Conservation (phyloP, 2,888 invertebrate species). For the Caenorhabditis sp. region DNA sequence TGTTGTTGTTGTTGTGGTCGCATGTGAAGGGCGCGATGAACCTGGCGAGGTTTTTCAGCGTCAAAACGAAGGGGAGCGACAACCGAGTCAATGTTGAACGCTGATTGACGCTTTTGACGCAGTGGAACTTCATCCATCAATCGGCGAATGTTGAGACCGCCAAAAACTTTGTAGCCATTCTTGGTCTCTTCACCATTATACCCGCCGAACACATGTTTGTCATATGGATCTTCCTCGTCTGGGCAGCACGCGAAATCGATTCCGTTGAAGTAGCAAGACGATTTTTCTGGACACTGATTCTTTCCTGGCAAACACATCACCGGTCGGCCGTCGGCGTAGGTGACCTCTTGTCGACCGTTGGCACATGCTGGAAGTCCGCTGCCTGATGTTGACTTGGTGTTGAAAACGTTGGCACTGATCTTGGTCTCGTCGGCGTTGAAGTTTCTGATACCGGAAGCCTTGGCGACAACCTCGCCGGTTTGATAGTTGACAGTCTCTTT, state of each 20-base stretch:
- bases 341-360: constrained; percentile 59
- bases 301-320: constrained; percentile 70
- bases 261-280: constrained; percentile 70
- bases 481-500: constrained; percentile 59
- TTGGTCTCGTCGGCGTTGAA: constrained; percentile 27
- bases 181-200: constrained; percentile 67
- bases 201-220: constrained; percentile 64
- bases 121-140: constrained; percentile 51
- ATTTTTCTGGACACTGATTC: constrained; percentile 66
- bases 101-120: constrained; percentile 38
- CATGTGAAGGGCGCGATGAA: constrained; percentile 49
- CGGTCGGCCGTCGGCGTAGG: constrained; percentile 55
- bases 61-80: constrained; percentile 65
- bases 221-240: constrained; percentile 69
- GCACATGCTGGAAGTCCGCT: constrained; percentile 62
- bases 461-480: constrained; percentile 45
- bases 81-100: constrained; percentile 62
- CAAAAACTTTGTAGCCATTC: constrained; percentile 66
- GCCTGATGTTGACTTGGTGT: constrained; percentile 15
- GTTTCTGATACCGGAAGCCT: constrained; percentile 27
- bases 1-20: constrained; percentile 3
- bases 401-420: constrained; percentile 24
- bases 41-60: constrained; percentile 50
- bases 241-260: constrained; percentile 70
- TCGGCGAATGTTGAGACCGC: constrained; percentile 57